Percentiles rank a stretch among this genome's conserved stretches.
These are phyloP conservation scores for Thermophis baileyi DNA, from an alignment of 2,113 vertebrate genomes.

Conservation along the genomic window DNA sequence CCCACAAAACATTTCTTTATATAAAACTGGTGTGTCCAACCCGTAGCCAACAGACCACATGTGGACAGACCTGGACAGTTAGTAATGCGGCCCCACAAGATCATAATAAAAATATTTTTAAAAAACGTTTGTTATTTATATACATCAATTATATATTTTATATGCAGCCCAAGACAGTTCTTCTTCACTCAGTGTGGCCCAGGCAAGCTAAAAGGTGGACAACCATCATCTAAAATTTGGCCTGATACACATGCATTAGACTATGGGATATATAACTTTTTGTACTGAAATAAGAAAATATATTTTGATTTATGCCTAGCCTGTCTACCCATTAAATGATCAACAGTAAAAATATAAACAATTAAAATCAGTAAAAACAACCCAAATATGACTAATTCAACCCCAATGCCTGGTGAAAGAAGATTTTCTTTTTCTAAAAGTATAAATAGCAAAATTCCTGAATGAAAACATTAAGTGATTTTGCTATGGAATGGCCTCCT, in stretches of 20 bases:
- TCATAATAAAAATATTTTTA: no score
- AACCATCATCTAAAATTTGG: neutral
- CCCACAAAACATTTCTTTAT: neutral
- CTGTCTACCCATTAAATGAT: neutral
- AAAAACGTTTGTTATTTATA: neutral
- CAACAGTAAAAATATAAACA: neutral
- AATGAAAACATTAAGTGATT: neutral
- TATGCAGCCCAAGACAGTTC: neutral
- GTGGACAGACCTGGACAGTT: neutral
- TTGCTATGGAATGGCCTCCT: neutral
- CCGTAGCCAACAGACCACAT: neutral
- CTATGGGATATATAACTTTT: neutral
- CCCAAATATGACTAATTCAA: neutral
- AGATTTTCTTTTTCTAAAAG: neutral
- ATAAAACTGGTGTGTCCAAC: neutral
- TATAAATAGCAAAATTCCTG: neutral
- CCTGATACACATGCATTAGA: neutral
- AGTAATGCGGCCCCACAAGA: neutral
- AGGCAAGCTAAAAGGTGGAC: neutral
- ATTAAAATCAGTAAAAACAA: neutral
- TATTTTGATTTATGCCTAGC: neutral
- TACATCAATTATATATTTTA: neutral
- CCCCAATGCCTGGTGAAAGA: neutral
- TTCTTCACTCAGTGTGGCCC: neutral
- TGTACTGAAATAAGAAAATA: neutral